These are phyloP conservation scores for Phylloscopus trochiloides DNA, from an alignment of 2,113 vertebrate genomes.

Conservation along the genomic window DNA sequence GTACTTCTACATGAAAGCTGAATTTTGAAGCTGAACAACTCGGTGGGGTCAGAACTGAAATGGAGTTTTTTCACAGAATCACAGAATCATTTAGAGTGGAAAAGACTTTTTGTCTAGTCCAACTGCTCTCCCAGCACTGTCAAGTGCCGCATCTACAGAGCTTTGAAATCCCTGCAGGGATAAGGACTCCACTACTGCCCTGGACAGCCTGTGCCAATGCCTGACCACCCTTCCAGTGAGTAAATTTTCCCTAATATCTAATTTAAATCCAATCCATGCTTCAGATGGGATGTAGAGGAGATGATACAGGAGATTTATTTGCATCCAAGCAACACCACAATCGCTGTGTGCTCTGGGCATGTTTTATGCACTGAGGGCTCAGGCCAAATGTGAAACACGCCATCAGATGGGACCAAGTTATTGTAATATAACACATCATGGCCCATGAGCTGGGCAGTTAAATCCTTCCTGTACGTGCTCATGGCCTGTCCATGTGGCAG, in stretches of 20 bases:
- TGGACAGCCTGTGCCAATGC: not conserved
- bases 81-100: not conserved
- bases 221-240: not conserved
- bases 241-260: not conserved
- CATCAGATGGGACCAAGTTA: not conserved
- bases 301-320: not conserved
- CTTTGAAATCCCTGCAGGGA: not conserved
- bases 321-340: fast-evolving
- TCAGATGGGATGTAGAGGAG: not conserved
- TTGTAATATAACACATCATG: fast-evolving
- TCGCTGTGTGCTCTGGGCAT: fast-evolving
- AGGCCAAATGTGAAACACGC: not conserved
- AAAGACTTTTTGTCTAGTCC: not conserved
- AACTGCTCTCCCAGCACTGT: not conserved
- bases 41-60: not conserved
- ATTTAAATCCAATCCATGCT: not conserved
- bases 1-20: fast-evolving
- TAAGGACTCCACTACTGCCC: not conserved
- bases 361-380: not conserved
- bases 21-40: not conserved
- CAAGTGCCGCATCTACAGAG: not conserved
- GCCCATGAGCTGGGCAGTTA: not conserved
- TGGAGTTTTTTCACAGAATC: not conserved
- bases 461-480: not conserved
- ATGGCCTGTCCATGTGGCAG: fast-evolving